Conservation (phyloP, 2,797 vertebrate species). For the Hippoglossus hippoglossus region DNA sequence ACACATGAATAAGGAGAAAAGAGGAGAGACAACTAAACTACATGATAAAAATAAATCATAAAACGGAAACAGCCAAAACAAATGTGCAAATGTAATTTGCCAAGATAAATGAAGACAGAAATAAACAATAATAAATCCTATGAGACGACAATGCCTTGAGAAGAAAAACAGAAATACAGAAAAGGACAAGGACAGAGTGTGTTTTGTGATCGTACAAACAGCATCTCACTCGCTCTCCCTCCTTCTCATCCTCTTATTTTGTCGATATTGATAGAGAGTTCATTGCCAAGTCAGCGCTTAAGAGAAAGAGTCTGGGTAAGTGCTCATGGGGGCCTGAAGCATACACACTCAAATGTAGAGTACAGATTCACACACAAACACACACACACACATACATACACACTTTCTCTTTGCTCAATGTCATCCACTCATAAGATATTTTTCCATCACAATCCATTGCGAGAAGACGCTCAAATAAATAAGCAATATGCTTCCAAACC, state of each 20-base stretch:
- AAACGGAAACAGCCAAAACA: no score
- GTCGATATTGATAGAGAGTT: conserved; percentile 52
- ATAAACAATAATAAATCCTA: no score
- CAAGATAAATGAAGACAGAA: no score
- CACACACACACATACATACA: conserved; percentile 19
- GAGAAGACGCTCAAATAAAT: conserved; percentile 10
- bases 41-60: no score
- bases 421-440: conserved; percentile 21
- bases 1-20: no score
- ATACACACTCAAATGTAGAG: conserved; percentile 10
- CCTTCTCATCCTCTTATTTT: conserved; percentile 53
- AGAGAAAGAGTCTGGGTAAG: conserved; percentile 42
- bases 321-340: conserved; percentile 30
- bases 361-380: conserved; percentile 5
- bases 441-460: conserved; percentile 8
- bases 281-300: conserved; percentile 51
- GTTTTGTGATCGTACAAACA: conserved; percentile 29
- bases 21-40: no score
- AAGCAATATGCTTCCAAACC: background rate
- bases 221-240: conserved; percentile 10
- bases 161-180: conserved; percentile 6
- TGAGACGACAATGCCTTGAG: no score
- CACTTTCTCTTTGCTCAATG: conserved; percentile 11
- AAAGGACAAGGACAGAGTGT: conserved; percentile 27
- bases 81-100: no score